These are phyloP conservation scores for Hyles lineata DNA, from an alignment of 2,888 invertebrate species.

Conservation along the genomic window DNA sequence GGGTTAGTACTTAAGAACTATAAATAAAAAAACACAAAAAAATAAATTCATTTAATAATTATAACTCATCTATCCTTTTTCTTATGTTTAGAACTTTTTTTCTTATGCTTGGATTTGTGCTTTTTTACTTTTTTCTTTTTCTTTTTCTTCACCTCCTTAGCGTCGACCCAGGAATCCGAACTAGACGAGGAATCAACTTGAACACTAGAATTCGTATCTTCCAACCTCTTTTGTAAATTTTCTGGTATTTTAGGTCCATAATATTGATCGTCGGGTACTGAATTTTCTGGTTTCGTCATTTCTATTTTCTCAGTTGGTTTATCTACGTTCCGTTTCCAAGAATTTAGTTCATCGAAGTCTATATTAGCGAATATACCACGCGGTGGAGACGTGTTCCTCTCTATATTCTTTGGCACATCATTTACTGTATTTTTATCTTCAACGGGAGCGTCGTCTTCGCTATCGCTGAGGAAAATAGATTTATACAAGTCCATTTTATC, in stretches of 20 bases:
- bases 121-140: constrained; percentile 80
- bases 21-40: not conserved
- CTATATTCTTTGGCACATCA: constrained; percentile 81
- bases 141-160: constrained; percentile 69
- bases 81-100: constrained; percentile 71
- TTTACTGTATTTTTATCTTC: constrained; percentile 43
- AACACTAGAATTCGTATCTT: constrained; percentile 40
- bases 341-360: constrained; percentile 85
- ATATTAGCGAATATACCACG: constrained; percentile 89
- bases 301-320: constrained; percentile 40
- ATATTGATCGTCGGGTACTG: constrained; percentile 31
- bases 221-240: constrained; percentile 62
- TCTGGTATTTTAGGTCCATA: constrained; percentile 87
- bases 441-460: constrained; percentile 79
- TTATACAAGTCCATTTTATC: constrained; percentile 92
- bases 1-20: no score
- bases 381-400: constrained; percentile 88
- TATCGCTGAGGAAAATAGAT: constrained; percentile 94
- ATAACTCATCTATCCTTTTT: constrained; percentile 64
- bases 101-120: constrained; percentile 74
- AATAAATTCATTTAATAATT: constrained; percentile 21
- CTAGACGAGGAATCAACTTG: constrained; percentile 65
- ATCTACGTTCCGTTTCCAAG: constrained; percentile 67
- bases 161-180: constrained; percentile 83
- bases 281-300: constrained; percentile 33